Percentiles rank a stretch among this genome's conserved stretches.
Conservation (phyloP, 2,888 invertebrate genomes). For the Drosophila dives region DNA sequence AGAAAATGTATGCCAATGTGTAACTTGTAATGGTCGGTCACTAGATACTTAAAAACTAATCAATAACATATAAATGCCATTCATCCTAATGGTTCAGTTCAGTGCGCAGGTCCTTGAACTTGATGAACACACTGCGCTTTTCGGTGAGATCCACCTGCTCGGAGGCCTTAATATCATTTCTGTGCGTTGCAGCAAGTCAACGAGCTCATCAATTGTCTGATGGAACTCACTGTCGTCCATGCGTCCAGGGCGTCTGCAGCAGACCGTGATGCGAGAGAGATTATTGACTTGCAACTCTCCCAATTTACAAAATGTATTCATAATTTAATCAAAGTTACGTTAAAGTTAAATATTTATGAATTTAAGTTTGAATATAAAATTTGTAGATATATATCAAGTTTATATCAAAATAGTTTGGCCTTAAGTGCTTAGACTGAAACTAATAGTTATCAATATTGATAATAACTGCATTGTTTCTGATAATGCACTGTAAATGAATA, state of each 20-base stretch:
- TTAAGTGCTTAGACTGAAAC: too few relatives aligned
- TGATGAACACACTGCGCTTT: slow-evolving; percentile 87
- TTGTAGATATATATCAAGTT: background rate
- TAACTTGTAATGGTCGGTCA: too few relatives aligned
- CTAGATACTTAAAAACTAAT: too few relatives aligned
- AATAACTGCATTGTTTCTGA: background rate
- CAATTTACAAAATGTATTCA: too few relatives aligned
- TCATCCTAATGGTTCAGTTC: slow-evolving; percentile 95
- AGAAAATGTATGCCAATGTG: too few relatives aligned
- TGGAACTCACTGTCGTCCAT: slow-evolving; percentile 92
- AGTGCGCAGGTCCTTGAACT: slow-evolving; percentile 91
- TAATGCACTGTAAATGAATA: background rate
- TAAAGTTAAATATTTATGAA: too few relatives aligned
- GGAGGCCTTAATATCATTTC: slow-evolving; percentile 90
- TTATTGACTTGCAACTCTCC: too few relatives aligned
- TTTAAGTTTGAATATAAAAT: too few relatives aligned
- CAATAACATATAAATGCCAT: too few relatives aligned
- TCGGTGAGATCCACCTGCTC: slow-evolving; percentile 94
- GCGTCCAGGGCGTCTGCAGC: slow-evolving; percentile 92
- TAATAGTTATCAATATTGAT: too few relatives aligned
- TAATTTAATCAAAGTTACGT: too few relatives aligned
- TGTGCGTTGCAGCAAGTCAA: slow-evolving; percentile 91
- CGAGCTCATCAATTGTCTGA: slow-evolving; percentile 91
- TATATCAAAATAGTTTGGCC: background rate
- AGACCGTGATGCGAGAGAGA: too few relatives aligned